Base-by-base conservation (phyloP, 2,888 invertebrate genomes). In the Lasioglossum zephyrum region DNA sequence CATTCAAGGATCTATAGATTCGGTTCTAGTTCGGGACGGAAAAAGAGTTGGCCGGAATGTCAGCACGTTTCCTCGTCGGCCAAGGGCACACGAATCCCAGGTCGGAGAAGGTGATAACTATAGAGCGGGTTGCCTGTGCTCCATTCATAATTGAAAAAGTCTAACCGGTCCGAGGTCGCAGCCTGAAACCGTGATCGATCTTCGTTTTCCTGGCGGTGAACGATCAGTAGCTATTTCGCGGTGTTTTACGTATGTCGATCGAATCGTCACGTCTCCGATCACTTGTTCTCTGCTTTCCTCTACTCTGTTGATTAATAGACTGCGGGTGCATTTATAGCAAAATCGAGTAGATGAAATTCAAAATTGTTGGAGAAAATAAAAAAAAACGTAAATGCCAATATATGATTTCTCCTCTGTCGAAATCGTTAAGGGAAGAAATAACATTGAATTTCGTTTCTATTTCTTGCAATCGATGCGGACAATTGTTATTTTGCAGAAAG, bases 121-220 rank as follows among this genome's bases (percentile, higher is more conserved):
- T 85, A 87, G 72, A 76, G 22, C 41, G 26, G 66, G 18, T 36
- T 76, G 73, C 69, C 76, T 31, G 49, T 75, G 66, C 73, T 79
- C 49, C 86, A 87, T 91, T 89, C 82, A 91, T 91, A 90, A 91
- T 91, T 91, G 79, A 91, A 66, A 66, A 86, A 86, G 39, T 78
- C 57, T 47, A 82, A 82, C 75, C 80, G 73, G 73, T 69, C 60
- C 85, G 85, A 90, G 87, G 88, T 70, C 79, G 57, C 63, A 79
- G 73, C 77, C 76, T 75, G 84, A 85, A 73, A 80, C 74, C 39
- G 60, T 85, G 82, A 90, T 91, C 91, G 88, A 88, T 90, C 73
- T 49, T 69, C 79, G 44, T 82, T 87, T 81, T 73, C 44, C 73
- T n/a, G 49, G 47, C 70, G n/a, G 82, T 57, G 31, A 76, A 47